These are phyloP conservation scores for Melanocharis versteri DNA, from an alignment of 2,113 vertebrate genomes.

Conservation along the genomic window DNA sequence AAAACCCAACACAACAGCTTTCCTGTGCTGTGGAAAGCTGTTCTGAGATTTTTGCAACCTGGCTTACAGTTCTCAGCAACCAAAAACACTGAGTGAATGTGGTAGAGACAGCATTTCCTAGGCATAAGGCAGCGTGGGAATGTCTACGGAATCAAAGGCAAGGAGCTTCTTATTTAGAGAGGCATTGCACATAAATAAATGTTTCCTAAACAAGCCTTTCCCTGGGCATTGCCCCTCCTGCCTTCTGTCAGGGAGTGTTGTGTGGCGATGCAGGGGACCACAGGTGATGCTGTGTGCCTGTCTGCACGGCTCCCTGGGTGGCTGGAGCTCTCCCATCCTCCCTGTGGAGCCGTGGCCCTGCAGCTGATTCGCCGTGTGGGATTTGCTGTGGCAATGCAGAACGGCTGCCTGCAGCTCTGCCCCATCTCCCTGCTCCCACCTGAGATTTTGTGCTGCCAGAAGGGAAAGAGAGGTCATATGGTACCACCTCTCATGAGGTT, in stretches of 20 bases:
- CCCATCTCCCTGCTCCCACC: background rate
- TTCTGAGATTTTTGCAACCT: background rate
- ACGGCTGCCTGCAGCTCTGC: background rate
- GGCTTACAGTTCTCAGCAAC: background rate
- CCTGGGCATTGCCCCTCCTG: background rate
- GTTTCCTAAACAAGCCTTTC: background rate
- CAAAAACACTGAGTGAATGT: fast-evolving
- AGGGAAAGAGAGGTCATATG: background rate
- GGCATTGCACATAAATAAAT: background rate
- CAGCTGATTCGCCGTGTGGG: fast-evolving
- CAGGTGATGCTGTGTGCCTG: fast-evolving
- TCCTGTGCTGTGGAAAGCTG: background rate
- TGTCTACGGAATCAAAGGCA: background rate
- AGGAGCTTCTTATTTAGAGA: background rate
- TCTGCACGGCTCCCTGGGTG: fast-evolving
- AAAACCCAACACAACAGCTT: background rate
- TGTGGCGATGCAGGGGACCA: background rate
- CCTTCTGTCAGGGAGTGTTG: background rate
- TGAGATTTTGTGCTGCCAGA: background rate
- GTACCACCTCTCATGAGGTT: background rate
- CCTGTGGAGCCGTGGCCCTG: background rate
- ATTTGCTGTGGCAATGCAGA: background rate
- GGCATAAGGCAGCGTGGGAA: fast-evolving
- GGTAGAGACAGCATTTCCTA: background rate
- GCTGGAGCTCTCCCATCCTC: background rate